Conservation (phyloP, 2,797 vertebrate genomes). For the Brachyrhaphis roseni region DNA sequence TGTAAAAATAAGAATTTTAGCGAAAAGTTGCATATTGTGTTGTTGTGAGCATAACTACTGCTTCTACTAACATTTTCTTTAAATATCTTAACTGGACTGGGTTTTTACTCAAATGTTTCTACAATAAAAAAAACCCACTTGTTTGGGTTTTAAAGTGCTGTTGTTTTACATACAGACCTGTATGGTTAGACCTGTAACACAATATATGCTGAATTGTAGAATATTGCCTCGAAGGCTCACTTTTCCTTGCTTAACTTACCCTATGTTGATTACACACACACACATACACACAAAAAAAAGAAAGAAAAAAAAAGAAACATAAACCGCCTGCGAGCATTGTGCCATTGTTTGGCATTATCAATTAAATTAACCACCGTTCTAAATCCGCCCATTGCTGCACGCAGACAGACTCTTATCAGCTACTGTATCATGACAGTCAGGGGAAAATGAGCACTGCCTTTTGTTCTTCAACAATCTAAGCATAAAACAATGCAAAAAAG, state of each 20-base stretch:
- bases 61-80: background rate
- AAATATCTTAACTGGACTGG: background rate
- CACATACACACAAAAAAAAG: slow-evolving; percentile 42
- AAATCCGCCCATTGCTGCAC: slow-evolving; percentile 80
- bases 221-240: slow-evolving; percentile 62
- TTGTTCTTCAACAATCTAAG: slow-evolving; percentile 74
- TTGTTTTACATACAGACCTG: slow-evolving; percentile 39
- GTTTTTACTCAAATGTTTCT: background rate
- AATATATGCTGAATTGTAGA: slow-evolving; percentile 40
- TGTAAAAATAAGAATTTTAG: background rate
- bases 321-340: slow-evolving; percentile 70
- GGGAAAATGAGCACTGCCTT: slow-evolving; percentile 73
- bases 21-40: background rate
- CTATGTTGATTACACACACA: slow-evolving; percentile 68
- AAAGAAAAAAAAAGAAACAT: slow-evolving; percentile 66
- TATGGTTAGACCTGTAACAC: slow-evolving; percentile 37
- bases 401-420: slow-evolving; percentile 78
- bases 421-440: slow-evolving; percentile 75
- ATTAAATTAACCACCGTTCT: slow-evolving; percentile 85
- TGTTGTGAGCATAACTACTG: background rate
- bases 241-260: slow-evolving; percentile 76
- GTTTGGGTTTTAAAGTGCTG: background rate
- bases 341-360: slow-evolving; percentile 80
- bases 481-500: slow-evolving; percentile 77
- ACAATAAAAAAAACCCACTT: background rate